Percentiles rank a stretch among this genome's conserved stretches.
Evolutionary conservation across 2,797 vertebrate genomes (phyloP).

Genomic region (Gymnocypris eckloni): DNA sequence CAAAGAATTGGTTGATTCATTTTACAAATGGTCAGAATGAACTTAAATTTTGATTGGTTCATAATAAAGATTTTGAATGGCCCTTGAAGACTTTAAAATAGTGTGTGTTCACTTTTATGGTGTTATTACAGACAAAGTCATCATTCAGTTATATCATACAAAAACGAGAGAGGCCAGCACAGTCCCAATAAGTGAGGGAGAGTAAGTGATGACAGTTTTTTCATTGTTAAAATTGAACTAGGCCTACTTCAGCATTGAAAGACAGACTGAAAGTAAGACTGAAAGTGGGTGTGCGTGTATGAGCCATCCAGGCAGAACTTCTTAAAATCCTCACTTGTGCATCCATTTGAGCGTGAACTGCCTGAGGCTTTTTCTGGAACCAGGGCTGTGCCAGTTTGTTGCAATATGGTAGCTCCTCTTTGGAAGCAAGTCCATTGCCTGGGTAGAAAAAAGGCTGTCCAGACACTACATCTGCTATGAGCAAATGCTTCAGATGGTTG

Average conservation of each 20-base stretch:
- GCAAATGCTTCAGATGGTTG: constrained; percentile 20
- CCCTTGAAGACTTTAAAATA: background rate
- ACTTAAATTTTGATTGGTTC: background rate
- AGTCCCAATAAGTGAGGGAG: background rate
- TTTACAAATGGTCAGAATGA: background rate
- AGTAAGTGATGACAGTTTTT: background rate
- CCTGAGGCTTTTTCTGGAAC: constrained; percentile 32
- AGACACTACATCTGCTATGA: constrained; percentile 41
- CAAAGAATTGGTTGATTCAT: background rate
- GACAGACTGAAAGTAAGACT: background rate
- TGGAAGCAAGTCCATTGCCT: constrained; percentile 24
- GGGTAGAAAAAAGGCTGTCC: constrained; percentile 29
- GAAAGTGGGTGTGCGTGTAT: background rate
- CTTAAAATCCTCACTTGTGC: constrained; percentile 8
- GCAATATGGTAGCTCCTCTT: constrained; percentile 7
- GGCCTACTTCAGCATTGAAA: background rate
- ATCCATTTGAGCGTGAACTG: constrained; percentile 28
- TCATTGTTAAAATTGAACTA: background rate
- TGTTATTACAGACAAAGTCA: background rate
- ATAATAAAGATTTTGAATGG: background rate
- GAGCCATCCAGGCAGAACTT: constrained; percentile 16
- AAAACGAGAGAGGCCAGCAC: background rate
- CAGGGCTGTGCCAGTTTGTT: constrained; percentile 40
- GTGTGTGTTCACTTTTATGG: background rate
- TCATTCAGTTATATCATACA: background rate